phyloP scores from a whole-genome alignment of 2,113 vertebrate species.

The Dromas ardeola region DNA sequence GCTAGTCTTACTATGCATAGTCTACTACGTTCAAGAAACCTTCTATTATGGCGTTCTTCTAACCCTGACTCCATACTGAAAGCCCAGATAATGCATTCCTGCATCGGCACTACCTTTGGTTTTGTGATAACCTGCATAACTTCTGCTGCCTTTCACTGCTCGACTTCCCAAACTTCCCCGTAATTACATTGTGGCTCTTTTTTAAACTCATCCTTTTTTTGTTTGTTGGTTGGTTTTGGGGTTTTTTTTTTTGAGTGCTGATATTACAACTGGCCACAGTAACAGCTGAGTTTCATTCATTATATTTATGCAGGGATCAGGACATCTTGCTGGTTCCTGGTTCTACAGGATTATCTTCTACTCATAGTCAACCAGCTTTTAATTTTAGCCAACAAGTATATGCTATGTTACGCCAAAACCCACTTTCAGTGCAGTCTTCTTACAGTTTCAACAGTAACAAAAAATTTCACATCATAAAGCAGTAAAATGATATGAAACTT shows the following conservation, averaged over 20 bases:
- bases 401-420: not conserved
- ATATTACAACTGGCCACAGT: not conserved
- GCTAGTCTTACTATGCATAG: not conserved
- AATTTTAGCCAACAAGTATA: not conserved
- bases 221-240: not conserved
- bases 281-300: not conserved
- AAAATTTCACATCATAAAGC: not conserved
- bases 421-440: not conserved
- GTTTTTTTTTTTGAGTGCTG: not conserved
- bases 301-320: not conserved
- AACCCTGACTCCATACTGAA: not conserved
- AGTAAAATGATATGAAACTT: not conserved
- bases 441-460: not conserved
- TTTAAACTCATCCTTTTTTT: not conserved
- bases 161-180: not conserved
- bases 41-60: accelerated
- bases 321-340: not conserved
- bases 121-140: not conserved
- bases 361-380: not conserved
- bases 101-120: not conserved
- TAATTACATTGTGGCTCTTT: not conserved
- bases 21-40: not conserved
- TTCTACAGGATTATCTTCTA: not conserved
- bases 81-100: not conserved
- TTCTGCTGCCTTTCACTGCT: not conserved